Percentiles rank a stretch among this genome's conserved stretches.
Evolutionary conservation across 2,888 invertebrate species (phyloP).

Genomic region (Drosophila planitibia): DNA sequence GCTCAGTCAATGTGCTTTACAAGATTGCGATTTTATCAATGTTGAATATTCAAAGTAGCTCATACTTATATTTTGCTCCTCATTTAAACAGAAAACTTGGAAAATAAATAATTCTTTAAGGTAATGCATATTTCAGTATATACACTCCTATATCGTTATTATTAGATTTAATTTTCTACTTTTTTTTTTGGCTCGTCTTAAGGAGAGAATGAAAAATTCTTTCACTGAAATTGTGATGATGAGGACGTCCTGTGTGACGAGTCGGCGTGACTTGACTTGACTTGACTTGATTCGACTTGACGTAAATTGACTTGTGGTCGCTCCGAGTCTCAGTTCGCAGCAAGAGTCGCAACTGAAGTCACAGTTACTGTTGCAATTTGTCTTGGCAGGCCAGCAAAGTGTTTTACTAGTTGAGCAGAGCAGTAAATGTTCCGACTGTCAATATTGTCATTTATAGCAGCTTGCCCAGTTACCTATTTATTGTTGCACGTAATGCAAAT

Average conservation of each 20-base stretch:
- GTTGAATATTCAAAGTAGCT: neutral
- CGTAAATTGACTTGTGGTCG: slow-evolving; percentile 41
- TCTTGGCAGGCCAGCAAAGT: slow-evolving; percentile 39
- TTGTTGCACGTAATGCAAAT: slow-evolving; percentile 62
- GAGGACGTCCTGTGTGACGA: neutral
- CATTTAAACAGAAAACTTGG: neutral
- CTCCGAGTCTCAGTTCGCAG: slow-evolving; percentile 15
- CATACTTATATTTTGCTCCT: neutral
- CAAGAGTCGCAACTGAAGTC: slow-evolving; percentile 18
- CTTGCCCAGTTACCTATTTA: slow-evolving; percentile 67
- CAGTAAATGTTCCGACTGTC: slow-evolving; percentile 36
- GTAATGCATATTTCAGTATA: neutral
- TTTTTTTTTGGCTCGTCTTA: neutral
- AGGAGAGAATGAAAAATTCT: neutral
- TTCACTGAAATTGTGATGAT: neutral
- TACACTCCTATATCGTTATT: neutral
- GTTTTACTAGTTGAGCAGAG: slow-evolving; percentile 39
- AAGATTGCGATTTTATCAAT: neutral
- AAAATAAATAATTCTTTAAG: neutral
- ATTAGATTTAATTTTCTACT: neutral
- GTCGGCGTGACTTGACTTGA: slow-evolving; percentile 12
- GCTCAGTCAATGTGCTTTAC: neutral
- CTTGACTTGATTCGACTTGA: slow-evolving; percentile 25
- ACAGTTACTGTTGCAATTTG: slow-evolving; percentile 35
- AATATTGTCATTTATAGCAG: slow-evolving; percentile 62